Percentiles rank a stretch among this genome's conserved stretches.
Conservation (phyloP, 2,797 vertebrate species). For the Xerus rutilus region DNA sequence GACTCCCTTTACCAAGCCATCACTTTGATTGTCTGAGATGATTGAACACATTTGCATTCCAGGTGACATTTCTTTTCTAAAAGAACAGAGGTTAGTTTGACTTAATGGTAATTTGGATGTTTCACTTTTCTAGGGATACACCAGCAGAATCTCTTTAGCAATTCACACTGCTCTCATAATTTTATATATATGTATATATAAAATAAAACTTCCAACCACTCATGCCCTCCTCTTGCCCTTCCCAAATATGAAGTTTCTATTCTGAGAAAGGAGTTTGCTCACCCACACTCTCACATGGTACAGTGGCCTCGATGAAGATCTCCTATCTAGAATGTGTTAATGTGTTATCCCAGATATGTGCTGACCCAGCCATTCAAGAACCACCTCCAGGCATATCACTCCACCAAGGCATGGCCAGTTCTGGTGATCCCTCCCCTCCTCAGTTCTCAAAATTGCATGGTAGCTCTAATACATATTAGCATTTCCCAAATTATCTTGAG, state of each 20-base stretch:
- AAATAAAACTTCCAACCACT: neutral
- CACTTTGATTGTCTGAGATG: neutral
- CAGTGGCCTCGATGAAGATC: neutral
- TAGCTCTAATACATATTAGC: neutral
- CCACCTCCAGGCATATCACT: neutral
- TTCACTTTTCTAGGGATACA: neutral
- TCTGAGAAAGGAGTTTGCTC: neutral
- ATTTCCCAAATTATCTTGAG: slow-evolving; percentile 2
- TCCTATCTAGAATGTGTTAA: neutral
- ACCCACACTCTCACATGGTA: neutral
- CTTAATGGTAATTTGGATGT: neutral
- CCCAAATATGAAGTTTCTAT: neutral
- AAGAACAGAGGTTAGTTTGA: neutral
- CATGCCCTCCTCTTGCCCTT: neutral
- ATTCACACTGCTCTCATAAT: neutral
- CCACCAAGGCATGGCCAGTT: neutral
- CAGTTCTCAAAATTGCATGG: neutral
- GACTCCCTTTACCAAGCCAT: neutral
- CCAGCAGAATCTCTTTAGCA: neutral
- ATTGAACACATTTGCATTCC: neutral
- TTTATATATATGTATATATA: neutral
- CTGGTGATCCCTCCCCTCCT: neutral
- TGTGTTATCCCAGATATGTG: neutral
- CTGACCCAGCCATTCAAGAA: neutral
- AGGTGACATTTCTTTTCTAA: neutral